phyloP scores from a whole-genome alignment of 2,113 vertebrate genomes.

The Ranitomeya imitator region DNA sequence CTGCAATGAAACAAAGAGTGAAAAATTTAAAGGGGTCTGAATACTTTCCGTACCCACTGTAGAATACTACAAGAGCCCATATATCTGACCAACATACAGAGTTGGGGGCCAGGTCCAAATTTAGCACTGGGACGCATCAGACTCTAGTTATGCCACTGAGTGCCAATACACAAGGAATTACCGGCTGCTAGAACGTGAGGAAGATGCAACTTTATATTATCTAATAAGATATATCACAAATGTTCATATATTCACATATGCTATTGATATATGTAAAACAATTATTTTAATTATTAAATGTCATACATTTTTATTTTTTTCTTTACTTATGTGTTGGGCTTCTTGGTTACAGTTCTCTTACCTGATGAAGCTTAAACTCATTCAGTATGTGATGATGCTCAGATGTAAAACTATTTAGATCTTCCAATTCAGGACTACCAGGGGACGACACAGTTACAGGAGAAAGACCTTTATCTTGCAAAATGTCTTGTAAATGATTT shows the following conservation, averaged over 20 bases:
- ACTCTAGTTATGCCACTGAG: no score
- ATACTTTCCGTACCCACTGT: no score
- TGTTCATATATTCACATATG: neutral
- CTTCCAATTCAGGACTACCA: neutral
- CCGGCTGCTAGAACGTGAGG: neutral
- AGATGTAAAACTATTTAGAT: neutral
- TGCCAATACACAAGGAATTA: no score
- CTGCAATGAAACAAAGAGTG: no score
- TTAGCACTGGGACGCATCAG: no score
- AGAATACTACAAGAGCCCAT: no score
- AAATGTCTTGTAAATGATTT: constrained; percentile 71
- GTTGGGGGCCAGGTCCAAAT: no score
- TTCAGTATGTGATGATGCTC: neutral
- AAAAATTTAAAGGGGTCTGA: no score
- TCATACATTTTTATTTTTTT: neutral
- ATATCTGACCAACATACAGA: no score
- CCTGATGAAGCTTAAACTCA: rapidly evolving
- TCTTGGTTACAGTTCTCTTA: neutral
- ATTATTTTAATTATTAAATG: neutral
- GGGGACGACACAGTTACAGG: constrained; percentile 57
- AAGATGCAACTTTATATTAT: no score
- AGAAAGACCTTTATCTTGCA: constrained; percentile 64
- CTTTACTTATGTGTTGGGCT: neutral
- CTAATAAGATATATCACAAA: no score
- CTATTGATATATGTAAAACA: neutral